Evolutionary conservation across 1,140 invertebrate species (phyloP).

Genomic region (Pollicipes pollicipes): DNA sequence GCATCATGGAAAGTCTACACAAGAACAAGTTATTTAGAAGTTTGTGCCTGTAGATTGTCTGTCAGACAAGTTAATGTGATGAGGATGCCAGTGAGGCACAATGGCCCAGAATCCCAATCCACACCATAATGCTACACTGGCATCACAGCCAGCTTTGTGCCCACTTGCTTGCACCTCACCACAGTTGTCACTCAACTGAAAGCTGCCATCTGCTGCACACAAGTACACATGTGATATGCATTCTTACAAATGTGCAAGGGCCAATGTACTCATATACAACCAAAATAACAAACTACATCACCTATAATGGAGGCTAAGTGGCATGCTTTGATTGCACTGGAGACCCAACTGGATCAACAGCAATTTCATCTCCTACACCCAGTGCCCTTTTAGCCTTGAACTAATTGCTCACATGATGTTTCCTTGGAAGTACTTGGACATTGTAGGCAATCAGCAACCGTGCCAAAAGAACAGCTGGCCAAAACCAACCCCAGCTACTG

Average conservation of each 20-base stretch:
- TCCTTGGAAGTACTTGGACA: not conserved
- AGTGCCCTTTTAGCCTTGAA: no score
- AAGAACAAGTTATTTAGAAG: not conserved
- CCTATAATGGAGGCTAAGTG: not conserved
- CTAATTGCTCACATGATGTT: not conserved
- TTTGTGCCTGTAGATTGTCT: not conserved
- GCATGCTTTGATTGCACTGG: not conserved
- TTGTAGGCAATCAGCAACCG: no score
- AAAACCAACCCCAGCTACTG: no score
- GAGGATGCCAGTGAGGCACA: no score
- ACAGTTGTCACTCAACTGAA: no score
- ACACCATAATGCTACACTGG: no score
- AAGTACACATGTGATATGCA: not conserved
- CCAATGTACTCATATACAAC: not conserved
- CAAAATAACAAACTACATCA: not conserved
- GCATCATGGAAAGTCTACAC: not conserved
- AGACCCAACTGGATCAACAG: not conserved
- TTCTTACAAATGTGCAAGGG: not conserved
- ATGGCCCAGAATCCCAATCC: not conserved
- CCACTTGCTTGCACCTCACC: no score
- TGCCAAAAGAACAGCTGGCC: no score
- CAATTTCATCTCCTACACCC: not conserved
- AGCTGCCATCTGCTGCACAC: no score
- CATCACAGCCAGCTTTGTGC: no score
- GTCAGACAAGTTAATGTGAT: not conserved